Evolutionary conservation across 2,113 vertebrate genomes (phyloP).

Genomic region (Pipa parva): DNA sequence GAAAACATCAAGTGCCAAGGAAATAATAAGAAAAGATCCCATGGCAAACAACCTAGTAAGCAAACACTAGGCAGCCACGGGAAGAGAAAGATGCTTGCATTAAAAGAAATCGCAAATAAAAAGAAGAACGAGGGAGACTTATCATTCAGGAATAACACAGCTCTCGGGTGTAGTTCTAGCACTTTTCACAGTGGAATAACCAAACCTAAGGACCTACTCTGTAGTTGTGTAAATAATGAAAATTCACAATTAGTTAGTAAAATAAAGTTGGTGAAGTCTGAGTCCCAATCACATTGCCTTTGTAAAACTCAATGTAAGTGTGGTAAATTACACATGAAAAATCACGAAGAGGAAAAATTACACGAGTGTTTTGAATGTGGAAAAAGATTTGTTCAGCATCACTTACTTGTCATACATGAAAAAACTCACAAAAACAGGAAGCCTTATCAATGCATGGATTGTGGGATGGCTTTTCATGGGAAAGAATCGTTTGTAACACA

Average conservation of each 20-base stretch:
- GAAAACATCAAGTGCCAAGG: not conserved
- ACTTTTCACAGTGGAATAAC: not conserved
- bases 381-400: conserved; percentile 16
- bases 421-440: not conserved
- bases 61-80: not conserved
- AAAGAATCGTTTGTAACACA: conserved; percentile 48
- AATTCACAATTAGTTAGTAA: too few relatives aligned
- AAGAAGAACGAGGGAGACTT: too few relatives aligned
- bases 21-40: too few relatives aligned
- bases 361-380: conserved; percentile 2
- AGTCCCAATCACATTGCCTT: too few relatives aligned
- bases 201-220: not conserved
- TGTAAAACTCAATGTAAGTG: not conserved
- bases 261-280: too few relatives aligned
- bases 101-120: not conserved
- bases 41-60: not conserved
- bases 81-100: not conserved
- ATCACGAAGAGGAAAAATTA: conserved; percentile 10
- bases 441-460: conserved; percentile 16
- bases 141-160: too few relatives aligned
- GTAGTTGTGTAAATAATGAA: not conserved
- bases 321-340: conserved; percentile 18
- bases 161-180: too few relatives aligned
- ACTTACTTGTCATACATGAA: conserved; percentile 5
- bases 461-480: not conserved